Conservation (phyloP, 2,113 vertebrate genomes). For the Phylloscopus trochilus region DNA sequence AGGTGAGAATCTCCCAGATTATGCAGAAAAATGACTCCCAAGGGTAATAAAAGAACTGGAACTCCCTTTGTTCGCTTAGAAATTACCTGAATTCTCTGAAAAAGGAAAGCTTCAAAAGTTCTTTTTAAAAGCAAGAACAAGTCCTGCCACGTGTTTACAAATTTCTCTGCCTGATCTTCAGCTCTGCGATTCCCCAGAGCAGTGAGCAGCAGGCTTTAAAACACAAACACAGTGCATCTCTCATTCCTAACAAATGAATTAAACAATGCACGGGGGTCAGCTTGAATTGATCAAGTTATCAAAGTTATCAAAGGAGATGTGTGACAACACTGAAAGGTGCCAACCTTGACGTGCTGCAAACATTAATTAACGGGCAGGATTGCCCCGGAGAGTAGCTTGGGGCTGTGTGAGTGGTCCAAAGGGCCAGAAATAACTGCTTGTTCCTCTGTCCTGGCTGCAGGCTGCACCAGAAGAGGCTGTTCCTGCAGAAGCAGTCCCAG, state of each 20-base stretch:
- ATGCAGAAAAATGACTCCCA: not conserved
- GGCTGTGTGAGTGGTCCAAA: not conserved
- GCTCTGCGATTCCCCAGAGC: not conserved
- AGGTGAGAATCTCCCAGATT: conserved; percentile 72
- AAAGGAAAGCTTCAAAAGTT: not conserved
- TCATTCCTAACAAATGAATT: not conserved
- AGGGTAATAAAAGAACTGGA: not conserved
- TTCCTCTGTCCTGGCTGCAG: conserved; percentile 66
- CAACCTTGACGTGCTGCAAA: not conserved
- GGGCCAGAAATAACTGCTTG: not conserved
- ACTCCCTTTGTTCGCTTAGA: not conserved
- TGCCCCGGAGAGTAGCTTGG: too few relatives aligned
- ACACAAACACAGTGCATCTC: not conserved
- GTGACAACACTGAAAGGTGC: rapidly evolving
- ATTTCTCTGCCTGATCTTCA: not conserved
- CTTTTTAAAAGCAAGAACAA: not conserved
- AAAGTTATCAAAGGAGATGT: not conserved
- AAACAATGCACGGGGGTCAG: not conserved
- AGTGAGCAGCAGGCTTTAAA: not conserved
- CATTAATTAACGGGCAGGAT: not conserved
- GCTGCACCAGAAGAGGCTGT: conserved; percentile 93
- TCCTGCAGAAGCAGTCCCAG: conserved; percentile 93
- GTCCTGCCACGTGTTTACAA: not conserved
- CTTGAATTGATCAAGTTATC: not conserved
- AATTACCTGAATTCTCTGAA: not conserved